These are phyloP conservation scores for Chloebia gouldiae DNA, from an alignment of 2,113 vertebrate species.

Conservation along the genomic window DNA sequence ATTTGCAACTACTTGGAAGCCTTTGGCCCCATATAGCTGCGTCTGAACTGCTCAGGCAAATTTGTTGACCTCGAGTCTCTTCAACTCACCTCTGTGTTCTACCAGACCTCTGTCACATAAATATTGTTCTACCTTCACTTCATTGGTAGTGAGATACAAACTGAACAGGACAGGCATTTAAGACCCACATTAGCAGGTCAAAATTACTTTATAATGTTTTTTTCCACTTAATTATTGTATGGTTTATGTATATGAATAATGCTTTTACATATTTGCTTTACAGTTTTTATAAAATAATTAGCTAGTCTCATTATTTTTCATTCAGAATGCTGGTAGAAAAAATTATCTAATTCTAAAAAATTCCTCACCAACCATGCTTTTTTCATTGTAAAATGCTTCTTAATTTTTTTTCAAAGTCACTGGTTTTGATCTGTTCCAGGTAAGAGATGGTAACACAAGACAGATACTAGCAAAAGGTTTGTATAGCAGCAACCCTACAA, in stretches of 20 bases:
- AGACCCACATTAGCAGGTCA: neutral
- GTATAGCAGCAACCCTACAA: neutral
- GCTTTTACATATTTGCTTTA: neutral
- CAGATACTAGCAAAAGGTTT: neutral
- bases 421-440: neutral
- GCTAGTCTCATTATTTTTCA: neutral
- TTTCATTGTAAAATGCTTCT: neutral
- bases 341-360: neutral
- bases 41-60: neutral
- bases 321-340: neutral
- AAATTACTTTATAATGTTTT: neutral
- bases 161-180: neutral
- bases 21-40: neutral
- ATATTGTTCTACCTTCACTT: neutral
- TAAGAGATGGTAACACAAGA: neutral
- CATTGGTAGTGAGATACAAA: neutral
- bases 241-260: neutral
- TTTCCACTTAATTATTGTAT: neutral
- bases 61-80: rapidly evolving
- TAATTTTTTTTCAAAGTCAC: neutral
- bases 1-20: neutral
- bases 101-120: neutral
- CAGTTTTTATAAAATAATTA: neutral
- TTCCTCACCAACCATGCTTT: rapidly evolving
- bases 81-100: neutral